phyloP scores from a whole-genome alignment of 2,888 invertebrate genomes.

The Xylota segnis region DNA sequence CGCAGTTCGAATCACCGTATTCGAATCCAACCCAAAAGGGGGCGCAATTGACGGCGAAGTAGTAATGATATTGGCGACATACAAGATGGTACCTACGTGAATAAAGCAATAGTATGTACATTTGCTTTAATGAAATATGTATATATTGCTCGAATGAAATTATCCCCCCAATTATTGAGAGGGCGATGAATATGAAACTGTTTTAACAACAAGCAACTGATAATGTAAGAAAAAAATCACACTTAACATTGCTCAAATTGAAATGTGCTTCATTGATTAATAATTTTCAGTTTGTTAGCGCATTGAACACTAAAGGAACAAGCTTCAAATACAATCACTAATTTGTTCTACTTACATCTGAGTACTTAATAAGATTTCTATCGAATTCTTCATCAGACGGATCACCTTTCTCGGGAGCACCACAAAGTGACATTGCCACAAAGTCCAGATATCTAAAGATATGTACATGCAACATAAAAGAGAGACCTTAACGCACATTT shows the following conservation, averaged over 20 bases:
- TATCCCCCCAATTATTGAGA: not conserved
- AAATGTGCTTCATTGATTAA: slow-evolving; percentile 47
- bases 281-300: slow-evolving; percentile 31
- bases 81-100: too few relatives aligned
- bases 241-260: slow-evolving; percentile 31
- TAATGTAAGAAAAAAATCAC: slow-evolving; percentile 5
- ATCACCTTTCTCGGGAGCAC: slow-evolving; percentile 87
- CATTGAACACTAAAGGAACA: slow-evolving; percentile 31
- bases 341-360: slow-evolving; percentile 83
- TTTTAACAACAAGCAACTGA: slow-evolving; percentile 20
- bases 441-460: slow-evolving; percentile 86
- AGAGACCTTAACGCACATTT: too few relatives aligned
- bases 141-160: too few relatives aligned
- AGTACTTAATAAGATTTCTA: slow-evolving; percentile 86
- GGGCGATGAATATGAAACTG: slow-evolving; percentile 2
- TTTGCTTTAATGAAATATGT: not conserved
- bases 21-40: too few relatives aligned
- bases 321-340: not conserved
- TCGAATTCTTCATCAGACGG: slow-evolving; percentile 88
- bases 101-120: too few relatives aligned
- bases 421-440: slow-evolving; percentile 92
- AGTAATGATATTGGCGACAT: too few relatives aligned
- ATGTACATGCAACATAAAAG: slow-evolving; percentile 72
- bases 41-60: too few relatives aligned
- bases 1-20: too few relatives aligned